Conservation (phyloP, 2,113 vertebrate species). For the Rhineura floridana region DNA sequence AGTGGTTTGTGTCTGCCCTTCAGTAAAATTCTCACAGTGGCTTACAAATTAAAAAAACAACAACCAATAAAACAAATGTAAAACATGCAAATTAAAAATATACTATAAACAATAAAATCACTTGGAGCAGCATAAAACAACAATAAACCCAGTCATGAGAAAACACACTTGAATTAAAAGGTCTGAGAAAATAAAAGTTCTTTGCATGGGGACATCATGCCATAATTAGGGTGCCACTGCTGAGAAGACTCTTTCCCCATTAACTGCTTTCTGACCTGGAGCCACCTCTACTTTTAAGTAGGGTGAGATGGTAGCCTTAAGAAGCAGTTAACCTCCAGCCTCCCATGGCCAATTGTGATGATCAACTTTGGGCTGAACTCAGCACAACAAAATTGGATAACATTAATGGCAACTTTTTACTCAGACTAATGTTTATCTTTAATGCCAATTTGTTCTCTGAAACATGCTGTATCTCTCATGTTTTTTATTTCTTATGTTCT, state of each 20-base stretch:
- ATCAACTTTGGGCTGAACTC: too few species aligned
- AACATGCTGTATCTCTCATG: too few species aligned
- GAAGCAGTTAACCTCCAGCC: too few species aligned
- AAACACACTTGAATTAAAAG: neutral
- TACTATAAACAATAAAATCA: neutral
- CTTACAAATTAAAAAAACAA: neutral
- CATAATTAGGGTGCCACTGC: neutral
- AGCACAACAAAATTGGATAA: too few species aligned
- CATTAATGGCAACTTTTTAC: too few species aligned
- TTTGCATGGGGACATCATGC: neutral
- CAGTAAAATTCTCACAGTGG: too few species aligned
- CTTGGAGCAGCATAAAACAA: neutral
- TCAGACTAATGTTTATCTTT: too few species aligned
- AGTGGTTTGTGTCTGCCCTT: too few species aligned
- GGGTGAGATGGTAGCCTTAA: neutral
- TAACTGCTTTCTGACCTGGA: neutral
- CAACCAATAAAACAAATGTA: neutral
- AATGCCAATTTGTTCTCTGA: too few species aligned
- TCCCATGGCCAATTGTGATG: too few species aligned
- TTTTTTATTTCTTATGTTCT: too few species aligned
- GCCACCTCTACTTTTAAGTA: too few species aligned
- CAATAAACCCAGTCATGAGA: neutral
- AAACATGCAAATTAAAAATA: neutral
- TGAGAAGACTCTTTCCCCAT: neutral
- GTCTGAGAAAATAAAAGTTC: neutral